Conservation (phyloP, 2,113 vertebrate genomes). For the Boulengeromyrus knoepffleri region DNA sequence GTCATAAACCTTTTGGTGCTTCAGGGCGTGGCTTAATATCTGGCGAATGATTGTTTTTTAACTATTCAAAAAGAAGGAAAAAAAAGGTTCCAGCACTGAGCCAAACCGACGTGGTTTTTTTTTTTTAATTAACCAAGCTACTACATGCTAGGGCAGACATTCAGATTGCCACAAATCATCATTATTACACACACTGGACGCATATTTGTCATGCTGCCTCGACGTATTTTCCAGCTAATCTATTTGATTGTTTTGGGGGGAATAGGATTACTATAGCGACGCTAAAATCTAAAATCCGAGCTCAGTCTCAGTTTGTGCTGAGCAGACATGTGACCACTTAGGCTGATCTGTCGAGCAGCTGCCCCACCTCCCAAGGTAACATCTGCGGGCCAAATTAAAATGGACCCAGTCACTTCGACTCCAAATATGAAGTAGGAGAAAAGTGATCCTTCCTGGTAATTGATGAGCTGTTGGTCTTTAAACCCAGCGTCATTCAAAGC, state of each 20-base stretch:
- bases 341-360: not conserved
- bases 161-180: not conserved
- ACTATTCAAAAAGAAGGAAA: not conserved
- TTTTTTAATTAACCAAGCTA: not conserved
- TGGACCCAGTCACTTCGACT: not conserved
- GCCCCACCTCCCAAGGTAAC: not conserved
- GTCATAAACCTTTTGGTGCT: not conserved
- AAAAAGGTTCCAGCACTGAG: not conserved
- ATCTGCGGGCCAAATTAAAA: not conserved
- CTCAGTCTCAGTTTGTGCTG: not conserved
- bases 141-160: constrained; percentile 12
- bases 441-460: not conserved
- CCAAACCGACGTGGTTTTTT: not conserved
- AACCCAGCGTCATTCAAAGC: not conserved
- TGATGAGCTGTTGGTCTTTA: not conserved
- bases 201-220: not conserved
- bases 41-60: not conserved
- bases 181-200: not conserved
- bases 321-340: not conserved
- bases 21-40: not conserved
- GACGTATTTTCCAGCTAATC: not conserved
- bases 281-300: not conserved
- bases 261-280: not conserved
- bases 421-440: not conserved
- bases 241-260: constrained; percentile 1